These are phyloP conservation scores for Alaudala cheleensis DNA, from an alignment of 2,113 vertebrate genomes.

Conservation along the genomic window DNA sequence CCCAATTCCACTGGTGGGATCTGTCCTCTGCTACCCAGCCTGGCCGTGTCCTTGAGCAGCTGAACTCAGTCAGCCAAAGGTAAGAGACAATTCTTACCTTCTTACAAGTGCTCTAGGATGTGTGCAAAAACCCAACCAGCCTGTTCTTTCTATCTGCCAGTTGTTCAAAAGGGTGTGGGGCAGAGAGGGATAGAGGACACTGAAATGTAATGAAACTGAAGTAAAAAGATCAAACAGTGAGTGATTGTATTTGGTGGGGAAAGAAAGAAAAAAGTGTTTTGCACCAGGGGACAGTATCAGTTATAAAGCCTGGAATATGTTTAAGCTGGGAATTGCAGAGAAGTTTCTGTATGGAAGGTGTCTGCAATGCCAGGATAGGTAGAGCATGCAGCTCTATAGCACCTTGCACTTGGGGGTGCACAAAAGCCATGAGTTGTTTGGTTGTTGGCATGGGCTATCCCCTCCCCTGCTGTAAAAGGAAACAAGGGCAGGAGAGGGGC, in stretches of 20 bases:
- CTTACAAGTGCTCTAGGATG: neutral
- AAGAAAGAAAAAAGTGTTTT: neutral
- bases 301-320: neutral
- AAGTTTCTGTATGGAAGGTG: neutral
- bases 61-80: neutral
- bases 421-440: neutral
- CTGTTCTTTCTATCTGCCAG: neutral
- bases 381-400: rapidly evolving
- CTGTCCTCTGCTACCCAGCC: neutral
- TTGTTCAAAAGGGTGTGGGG: neutral
- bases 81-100: neutral
- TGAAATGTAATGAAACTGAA: neutral
- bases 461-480: neutral
- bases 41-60: rapidly evolving
- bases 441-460: rapidly evolving
- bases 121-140: neutral
- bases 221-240: neutral
- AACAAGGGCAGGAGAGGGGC: neutral
- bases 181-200: neutral
- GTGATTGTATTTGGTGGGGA: neutral
- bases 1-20: rapidly evolving
- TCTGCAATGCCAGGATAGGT: neutral
- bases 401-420: neutral
- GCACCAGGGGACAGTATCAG: rapidly evolving
- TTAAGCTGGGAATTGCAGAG: neutral